Evolutionary conservation across 2,888 invertebrate species (phyloP).

Genomic region (Scelioninae gen. 2): DNA sequence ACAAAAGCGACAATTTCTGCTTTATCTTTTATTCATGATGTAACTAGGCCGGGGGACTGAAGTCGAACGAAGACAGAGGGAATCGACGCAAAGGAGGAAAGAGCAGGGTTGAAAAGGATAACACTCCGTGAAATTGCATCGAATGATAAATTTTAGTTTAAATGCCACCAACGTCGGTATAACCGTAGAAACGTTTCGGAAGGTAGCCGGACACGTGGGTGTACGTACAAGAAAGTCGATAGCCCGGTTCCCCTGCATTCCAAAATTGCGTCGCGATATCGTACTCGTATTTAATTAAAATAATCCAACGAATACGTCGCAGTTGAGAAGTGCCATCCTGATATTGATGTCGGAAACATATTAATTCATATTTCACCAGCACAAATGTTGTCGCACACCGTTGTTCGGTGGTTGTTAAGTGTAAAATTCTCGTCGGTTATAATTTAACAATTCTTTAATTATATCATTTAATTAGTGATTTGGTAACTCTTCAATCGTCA

Average conservation of each 20-base stretch:
- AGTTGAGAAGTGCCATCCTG: constrained; percentile 46
- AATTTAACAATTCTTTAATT: too few species aligned
- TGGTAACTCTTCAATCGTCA: too few species aligned
- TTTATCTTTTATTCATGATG: constrained; percentile 61
- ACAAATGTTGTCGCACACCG: too few species aligned
- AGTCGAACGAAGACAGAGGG: constrained; percentile 33
- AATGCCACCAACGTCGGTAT: constrained; percentile 58
- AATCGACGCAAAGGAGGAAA: constrained; percentile 55
- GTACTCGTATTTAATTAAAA: constrained; percentile 50
- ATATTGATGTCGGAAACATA: too few species aligned
- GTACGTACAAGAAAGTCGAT: constrained; percentile 36
- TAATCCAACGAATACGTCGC: constrained; percentile 50
- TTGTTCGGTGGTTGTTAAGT: too few species aligned
- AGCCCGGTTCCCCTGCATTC: constrained; percentile 1
- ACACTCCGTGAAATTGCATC: constrained; percentile 67
- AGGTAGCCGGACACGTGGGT: constrained; percentile 34
- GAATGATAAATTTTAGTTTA: constrained; percentile 69
- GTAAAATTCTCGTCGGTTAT: too few species aligned
- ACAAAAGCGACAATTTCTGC: constrained; percentile 59
- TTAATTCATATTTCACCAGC: too few species aligned
- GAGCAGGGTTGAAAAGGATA: constrained; percentile 63
- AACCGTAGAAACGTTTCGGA: constrained; percentile 30
- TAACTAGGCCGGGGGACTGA: constrained; percentile 39
- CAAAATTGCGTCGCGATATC: constrained; percentile 36
- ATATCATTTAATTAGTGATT: too few species aligned